A percentile compares a stretch with the other conserved stretches of the same genome.
phyloP scores from a whole-genome alignment of 1,140 invertebrate species.

The Alviniconcha marisindica region DNA sequence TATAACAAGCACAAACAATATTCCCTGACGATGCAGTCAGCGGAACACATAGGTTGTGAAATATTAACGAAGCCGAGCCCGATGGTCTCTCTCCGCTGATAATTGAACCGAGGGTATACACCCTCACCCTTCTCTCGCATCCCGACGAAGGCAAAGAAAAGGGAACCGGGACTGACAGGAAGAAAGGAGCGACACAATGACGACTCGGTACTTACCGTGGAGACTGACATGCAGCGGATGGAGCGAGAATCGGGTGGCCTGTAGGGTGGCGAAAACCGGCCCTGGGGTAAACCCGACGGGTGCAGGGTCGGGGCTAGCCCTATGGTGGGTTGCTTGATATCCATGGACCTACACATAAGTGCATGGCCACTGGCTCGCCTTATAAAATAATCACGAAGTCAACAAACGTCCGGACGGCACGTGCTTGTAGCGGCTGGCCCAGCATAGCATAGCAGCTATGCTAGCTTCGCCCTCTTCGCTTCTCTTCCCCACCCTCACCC shows the following conservation, averaged over 20 bases:
- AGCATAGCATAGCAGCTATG: too few relatives aligned
- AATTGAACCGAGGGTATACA: conserved; percentile 5
- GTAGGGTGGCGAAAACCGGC: conserved; percentile 66
- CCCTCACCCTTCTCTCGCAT: neutral
- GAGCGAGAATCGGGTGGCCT: conserved; percentile 63
- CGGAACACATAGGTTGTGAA: conserved; percentile 32
- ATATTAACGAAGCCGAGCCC: conserved; percentile 24
- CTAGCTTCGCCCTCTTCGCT: too few relatives aligned
- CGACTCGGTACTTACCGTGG: conserved; percentile 60
- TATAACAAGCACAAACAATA: conserved; percentile 30
- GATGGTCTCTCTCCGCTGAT: neutral
- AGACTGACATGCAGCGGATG: conserved; percentile 59
- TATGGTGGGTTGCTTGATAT: conserved; percentile 51
- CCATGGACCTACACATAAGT: conserved; percentile 42
- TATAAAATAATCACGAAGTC: conserved; percentile 43
- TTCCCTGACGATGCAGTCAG: conserved; percentile 17
- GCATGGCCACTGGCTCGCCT: conserved; percentile 13
- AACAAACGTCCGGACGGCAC: neutral
- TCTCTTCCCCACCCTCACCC: too few relatives aligned
- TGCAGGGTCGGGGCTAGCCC: conserved; percentile 58
- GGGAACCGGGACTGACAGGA: neutral
- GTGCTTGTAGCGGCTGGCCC: too few relatives aligned
- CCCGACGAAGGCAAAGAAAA: neutral
- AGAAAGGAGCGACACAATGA: neutral
- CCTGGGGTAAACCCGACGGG: conserved; percentile 56